Evolutionary conservation across 2,888 invertebrate species (phyloP), one percentile per base, ranked within the genome.

Genomic region (Watsonalla binaria): DNA sequence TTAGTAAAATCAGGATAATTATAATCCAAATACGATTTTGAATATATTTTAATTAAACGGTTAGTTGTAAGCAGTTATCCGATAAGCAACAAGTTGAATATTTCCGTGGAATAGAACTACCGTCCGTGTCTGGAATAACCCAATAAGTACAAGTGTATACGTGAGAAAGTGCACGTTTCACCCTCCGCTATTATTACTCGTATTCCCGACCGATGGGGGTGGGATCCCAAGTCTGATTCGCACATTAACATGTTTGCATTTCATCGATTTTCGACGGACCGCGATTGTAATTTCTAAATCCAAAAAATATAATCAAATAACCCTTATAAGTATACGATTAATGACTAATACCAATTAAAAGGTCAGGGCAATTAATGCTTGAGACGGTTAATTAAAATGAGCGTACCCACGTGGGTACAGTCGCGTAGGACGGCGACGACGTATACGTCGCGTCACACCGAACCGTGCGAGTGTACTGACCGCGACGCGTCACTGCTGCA

Each of bases 391-490:
- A 82, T 82, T 81, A 75, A 82, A 81, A 70, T 70, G 72, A 71
- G 66, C 55, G 62, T 14, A 39, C 58, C 70, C 82, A 82, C 84
- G 80, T 80, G 80, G 76, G 76, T 78, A 79, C 73, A 68, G 70
- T 72, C 78, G 72, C 65, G 74, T 48, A 57, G 56, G 56, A 63
- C 53, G 56, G 54, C 54, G 62, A 66, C 53, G 58, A 57, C 62
- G 60, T 53, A 55, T 60, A 80, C 88, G 88, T 86, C 76, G 73
- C 74, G 74, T 72, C 85, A 74, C 76, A 72, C 65, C 84, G 82
- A 76, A 84, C 84, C 79, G 73, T 85, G 83, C 84, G 86, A 80
- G 85, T 80, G 82, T 83, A 89, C 89, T 90, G 89, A 84, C 85
- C 86, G 85, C 77, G 80, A 79, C 76, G 71, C 77, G 64, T 76